phyloP scores from a whole-genome alignment of 2,113 vertebrate genomes.

The Myanophis thanlyinensis region DNA sequence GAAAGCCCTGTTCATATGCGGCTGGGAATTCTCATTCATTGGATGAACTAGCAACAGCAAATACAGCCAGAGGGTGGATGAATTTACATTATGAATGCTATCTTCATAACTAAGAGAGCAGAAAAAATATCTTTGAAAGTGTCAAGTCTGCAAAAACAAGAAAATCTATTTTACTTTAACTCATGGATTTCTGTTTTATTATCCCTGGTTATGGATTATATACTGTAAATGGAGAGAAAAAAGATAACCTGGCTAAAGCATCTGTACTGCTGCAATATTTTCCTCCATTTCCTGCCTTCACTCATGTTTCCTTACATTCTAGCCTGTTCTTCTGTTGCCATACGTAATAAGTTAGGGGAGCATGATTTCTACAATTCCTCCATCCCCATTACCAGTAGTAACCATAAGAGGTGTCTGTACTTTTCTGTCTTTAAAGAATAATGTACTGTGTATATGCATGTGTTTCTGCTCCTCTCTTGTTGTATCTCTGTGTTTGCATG shows the following conservation, averaged over 20 bases:
- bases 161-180: background rate
- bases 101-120: constrained; percentile 28
- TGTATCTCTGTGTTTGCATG: background rate
- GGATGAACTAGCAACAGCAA: background rate
- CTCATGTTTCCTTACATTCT: background rate
- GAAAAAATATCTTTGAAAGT: background rate
- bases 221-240: background rate
- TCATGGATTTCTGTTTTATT: constrained; percentile 41
- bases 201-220: constrained; percentile 39
- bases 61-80: constrained; percentile 1
- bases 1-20: background rate
- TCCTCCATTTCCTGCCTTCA: background rate
- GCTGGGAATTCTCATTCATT: rapidly evolving
- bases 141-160: constrained; percentile 33
- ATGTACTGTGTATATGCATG: background rate
- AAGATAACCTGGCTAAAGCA: constrained; percentile 27
- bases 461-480: background rate
- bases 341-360: background rate
- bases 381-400: background rate
- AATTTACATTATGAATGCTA: constrained; percentile 30
- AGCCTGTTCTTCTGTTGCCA: background rate
- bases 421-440: background rate
- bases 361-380: background rate
- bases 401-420: background rate
- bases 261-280: background rate